A percentile compares a stretch with the other conserved stretches of the same genome.
Conservation (phyloP, 2,113 vertebrate genomes). For the Hemibagrus wyckioides region DNA sequence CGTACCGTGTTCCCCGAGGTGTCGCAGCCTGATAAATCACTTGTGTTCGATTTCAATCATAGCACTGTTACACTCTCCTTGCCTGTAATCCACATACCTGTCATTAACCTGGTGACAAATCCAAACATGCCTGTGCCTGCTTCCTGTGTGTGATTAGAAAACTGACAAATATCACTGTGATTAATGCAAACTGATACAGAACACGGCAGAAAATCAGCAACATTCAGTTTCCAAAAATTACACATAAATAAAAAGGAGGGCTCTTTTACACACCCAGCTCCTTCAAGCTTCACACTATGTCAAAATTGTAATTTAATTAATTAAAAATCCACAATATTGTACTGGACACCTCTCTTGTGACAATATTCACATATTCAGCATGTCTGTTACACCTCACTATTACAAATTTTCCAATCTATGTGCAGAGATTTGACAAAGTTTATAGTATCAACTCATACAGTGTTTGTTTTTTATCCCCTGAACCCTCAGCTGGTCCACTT, state of each 20-base stretch:
- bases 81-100: neutral
- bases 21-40: conserved; percentile 6
- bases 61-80: neutral
- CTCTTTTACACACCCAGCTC: neutral
- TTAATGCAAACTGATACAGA: neutral
- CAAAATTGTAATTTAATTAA: neutral
- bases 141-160: conserved; percentile 2
- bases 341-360: neutral
- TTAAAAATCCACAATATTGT: neutral
- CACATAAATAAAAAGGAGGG: conserved; percentile 7
- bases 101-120: neutral
- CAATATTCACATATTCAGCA: neutral
- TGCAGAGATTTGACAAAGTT: neutral
- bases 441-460: neutral
- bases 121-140: neutral
- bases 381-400: neutral
- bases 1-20: neutral
- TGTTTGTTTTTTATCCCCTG: neutral
- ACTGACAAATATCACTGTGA: neutral
- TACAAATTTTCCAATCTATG: neutral
- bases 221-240: neutral
- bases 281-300: neutral
- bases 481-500: too few relatives aligned
- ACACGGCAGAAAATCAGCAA: neutral
- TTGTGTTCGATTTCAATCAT: conserved; percentile 31